Base-by-base conservation (phyloP, 2,113 vertebrate species). In the Ascaphus truei region DNA sequence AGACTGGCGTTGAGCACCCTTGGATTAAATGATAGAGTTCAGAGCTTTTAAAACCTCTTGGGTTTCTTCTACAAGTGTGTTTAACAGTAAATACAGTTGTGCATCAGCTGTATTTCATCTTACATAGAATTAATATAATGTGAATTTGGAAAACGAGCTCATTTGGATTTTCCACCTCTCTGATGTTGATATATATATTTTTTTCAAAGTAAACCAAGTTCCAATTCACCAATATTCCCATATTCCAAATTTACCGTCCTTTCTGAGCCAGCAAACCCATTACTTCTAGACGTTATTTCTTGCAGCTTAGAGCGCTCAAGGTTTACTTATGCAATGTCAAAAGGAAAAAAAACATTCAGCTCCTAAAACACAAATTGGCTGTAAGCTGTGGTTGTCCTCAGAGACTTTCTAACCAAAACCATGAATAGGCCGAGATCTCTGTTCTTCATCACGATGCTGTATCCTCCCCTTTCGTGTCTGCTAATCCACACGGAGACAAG, bases 351-450 rank as follows among this genome's bases (percentile, higher is more conserved):
- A 48, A 59, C 55, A 56, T 48, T 26, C 41, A 22, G 31, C 45
- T 51, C 12, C 56, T 71, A 68, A 68, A 68, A 68, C 66, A 71
- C 25, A 71, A 71, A 52, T 71, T 71, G 57, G 57, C 67, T 52
- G 56, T 71, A 61, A 71, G 67, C 53, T 71, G 57, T 34, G 7
- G 25, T 71, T 71, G 57, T 71, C 67, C 57, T 71, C 43, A 52
- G 67, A 61, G 66, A 29, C 41, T 68, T 69, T 52, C 47, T 68
- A 71, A 61, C 56, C 25, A 71, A 69, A 71, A 34, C 45, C 67
- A 61, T 41, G 47, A 60, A 61, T 39, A 64, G 51, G 57, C 29
- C n/a, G 37, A 48, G 22, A 47, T 57, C 27, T 72, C 69, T 64
- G 61, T 72, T 62, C 33, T 62, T 62, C 61, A 64, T 72, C 61